phyloP scores from a whole-genome alignment of 2,888 invertebrate genomes.

The Seira sanloemensis region DNA sequence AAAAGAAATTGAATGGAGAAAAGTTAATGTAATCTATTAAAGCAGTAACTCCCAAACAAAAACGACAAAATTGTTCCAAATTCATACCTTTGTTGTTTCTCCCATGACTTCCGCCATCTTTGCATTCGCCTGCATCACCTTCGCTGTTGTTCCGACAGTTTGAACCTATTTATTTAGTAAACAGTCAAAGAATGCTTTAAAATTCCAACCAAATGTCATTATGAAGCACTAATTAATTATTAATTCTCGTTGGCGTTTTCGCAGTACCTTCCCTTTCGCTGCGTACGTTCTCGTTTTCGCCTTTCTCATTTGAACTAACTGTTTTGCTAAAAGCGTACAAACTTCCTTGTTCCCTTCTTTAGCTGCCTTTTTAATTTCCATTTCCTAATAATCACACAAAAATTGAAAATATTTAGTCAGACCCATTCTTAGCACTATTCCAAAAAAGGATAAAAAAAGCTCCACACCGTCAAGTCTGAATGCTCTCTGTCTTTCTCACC shows the following conservation, averaged over 20 bases:
- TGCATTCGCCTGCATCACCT: slow-evolving; percentile 92
- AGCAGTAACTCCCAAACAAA: too few species aligned
- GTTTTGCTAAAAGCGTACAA: slow-evolving; percentile 89
- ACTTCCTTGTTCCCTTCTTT: slow-evolving; percentile 91
- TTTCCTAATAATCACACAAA: too few species aligned
- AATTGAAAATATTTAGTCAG: background rate
- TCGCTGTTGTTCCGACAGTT: slow-evolving; percentile 89
- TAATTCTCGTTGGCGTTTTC: background rate
- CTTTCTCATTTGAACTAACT: slow-evolving; percentile 90
- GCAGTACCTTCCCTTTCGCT: slow-evolving; percentile 87
- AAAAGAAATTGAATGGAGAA: too few species aligned
- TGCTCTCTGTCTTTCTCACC: slow-evolving; percentile 78
- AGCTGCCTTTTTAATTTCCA: slow-evolving; percentile 92
- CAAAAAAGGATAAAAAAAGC: too few species aligned
- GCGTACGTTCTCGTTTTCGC: slow-evolving; percentile 89
- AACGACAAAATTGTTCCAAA: too few species aligned
- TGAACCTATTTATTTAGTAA: too few species aligned
- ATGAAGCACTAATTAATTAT: background rate
- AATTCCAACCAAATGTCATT: too few species aligned
- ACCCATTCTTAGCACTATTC: too few species aligned
- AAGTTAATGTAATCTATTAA: too few species aligned
- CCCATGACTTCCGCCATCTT: slow-evolving; percentile 92
- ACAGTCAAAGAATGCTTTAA: too few species aligned
- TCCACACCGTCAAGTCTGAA: too few species aligned
- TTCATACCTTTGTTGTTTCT: slow-evolving; percentile 89